A percentile compares a stretch with the other conserved stretches of the same genome.
phyloP scores from a whole-genome alignment of 2,797 vertebrate genomes.

The Enteromius unitaeniatus region DNA sequence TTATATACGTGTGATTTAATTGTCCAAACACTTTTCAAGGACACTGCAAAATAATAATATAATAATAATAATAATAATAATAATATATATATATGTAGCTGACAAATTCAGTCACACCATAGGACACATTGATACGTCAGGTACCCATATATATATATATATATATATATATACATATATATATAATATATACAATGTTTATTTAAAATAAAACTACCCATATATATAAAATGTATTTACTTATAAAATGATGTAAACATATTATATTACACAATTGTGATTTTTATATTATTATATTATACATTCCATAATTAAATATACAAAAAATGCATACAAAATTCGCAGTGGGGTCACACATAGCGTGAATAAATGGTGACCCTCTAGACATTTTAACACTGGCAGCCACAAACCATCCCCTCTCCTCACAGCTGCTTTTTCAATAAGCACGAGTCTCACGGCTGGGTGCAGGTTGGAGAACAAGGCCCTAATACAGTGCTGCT shows the following conservation, averaged over 20 bases:
- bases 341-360: not conserved
- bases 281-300: not conserved
- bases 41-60: not conserved
- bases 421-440: constrained; percentile 82
- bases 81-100: too few species aligned
- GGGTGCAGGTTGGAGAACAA: constrained; percentile 79
- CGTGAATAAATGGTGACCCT: not conserved
- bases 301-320: not conserved
- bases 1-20: not conserved
- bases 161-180: too few species aligned
- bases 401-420: constrained; percentile 36
- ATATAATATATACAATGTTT: too few species aligned
- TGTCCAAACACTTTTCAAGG: not conserved
- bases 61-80: not conserved
- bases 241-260: not conserved
- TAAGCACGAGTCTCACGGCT: constrained; percentile 76
- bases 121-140: too few species aligned
- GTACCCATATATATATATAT: too few species aligned
- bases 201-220: too few species aligned
- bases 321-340: not conserved
- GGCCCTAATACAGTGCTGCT: constrained; percentile 76
- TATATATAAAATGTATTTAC: too few species aligned
- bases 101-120: too few species aligned
- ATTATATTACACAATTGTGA: not conserved
- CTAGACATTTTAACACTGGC: constrained; percentile 65